Conservation (phyloP, 2,888 invertebrate species). For the Drosophila infuscata region DNA sequence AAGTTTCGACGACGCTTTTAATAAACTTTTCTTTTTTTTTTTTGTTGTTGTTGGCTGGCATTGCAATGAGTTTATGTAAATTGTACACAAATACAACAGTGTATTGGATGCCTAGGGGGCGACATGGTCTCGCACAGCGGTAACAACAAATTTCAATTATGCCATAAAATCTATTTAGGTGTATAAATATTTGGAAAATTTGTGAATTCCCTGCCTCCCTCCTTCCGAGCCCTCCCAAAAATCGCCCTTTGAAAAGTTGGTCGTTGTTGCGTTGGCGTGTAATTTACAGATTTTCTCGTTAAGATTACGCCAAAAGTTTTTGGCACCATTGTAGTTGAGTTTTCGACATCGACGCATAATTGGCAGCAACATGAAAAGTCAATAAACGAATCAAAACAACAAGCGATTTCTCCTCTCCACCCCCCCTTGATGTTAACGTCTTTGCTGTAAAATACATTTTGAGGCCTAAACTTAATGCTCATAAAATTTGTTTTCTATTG, state of each 20-base stretch:
- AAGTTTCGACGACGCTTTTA: constrained; percentile 65
- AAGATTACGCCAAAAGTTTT: constrained; percentile 74
- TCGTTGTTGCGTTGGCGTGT: constrained; percentile 57
- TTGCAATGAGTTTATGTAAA: constrained; percentile 73
- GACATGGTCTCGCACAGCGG: constrained; percentile 2
- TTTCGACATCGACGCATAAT: constrained; percentile 62
- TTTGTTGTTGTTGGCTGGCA: constrained; percentile 29
- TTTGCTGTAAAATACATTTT: constrained; percentile 53
- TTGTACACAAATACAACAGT: constrained; percentile 41
- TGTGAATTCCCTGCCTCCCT: constrained; percentile 19
- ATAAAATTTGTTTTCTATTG: constrained; percentile 55
- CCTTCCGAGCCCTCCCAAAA: not conserved
- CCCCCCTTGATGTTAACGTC: not conserved
- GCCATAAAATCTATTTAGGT: constrained; percentile 80
- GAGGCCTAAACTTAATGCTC: constrained; percentile 43
- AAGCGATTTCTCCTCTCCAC: not conserved
- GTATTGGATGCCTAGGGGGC: constrained; percentile 14
- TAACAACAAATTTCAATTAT: constrained; percentile 80
- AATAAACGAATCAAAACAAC: constrained; percentile 67
- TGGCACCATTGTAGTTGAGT: constrained; percentile 59
- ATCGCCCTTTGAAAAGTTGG: constrained; percentile 38
- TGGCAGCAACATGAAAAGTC: constrained; percentile 75
- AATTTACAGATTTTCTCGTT: constrained; percentile 80
- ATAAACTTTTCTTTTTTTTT: constrained; percentile 67
- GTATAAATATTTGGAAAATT: constrained; percentile 76